These are phyloP conservation scores for Liodrosophila aerea DNA, from an alignment of 2,888 invertebrate genomes.

Conservation along the genomic window DNA sequence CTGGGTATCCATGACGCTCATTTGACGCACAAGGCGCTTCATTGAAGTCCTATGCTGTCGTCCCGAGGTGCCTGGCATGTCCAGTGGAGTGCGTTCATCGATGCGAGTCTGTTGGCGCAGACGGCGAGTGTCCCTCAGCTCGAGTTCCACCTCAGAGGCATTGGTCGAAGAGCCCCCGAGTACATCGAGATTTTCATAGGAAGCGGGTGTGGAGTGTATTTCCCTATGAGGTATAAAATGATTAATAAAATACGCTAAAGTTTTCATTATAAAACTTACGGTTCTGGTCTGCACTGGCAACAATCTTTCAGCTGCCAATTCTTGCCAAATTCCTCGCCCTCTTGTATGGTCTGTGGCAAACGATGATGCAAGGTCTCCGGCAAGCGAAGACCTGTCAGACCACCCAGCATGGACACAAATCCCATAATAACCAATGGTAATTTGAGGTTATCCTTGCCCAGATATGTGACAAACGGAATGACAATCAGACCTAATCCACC, in stretches of 20 bases:
- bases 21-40: conserved; percentile 89
- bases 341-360: conserved; percentile 92
- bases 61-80: conserved; percentile 15
- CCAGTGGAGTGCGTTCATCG: conserved; percentile 83
- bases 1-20: conserved; percentile 92
- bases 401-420: conserved; percentile 90
- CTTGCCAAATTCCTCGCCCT: conserved; percentile 93
- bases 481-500: conserved; percentile 94
- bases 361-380: conserved; percentile 93
- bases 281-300: conserved; percentile 87
- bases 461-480: conserved; percentile 94
- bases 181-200: conserved; percentile 89
- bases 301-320: conserved; percentile 91
- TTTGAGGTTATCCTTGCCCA: conserved; percentile 92
- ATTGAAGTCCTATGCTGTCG: conserved; percentile 84
- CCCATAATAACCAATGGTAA: conserved; percentile 94
- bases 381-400: conserved; percentile 89
- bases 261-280: conserved; percentile 82
- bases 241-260: background rate
- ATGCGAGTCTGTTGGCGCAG: conserved; percentile 57
- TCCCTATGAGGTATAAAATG: conserved; percentile 26
- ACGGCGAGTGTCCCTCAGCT: conserved; percentile 73
- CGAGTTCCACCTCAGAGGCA: conserved; percentile 76
- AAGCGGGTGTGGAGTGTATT: conserved; percentile 83
- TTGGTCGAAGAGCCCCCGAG: conserved; percentile 82